phyloP scores from a whole-genome alignment of 2,113 vertebrate genomes.

The Drymodes brunneopygia region DNA sequence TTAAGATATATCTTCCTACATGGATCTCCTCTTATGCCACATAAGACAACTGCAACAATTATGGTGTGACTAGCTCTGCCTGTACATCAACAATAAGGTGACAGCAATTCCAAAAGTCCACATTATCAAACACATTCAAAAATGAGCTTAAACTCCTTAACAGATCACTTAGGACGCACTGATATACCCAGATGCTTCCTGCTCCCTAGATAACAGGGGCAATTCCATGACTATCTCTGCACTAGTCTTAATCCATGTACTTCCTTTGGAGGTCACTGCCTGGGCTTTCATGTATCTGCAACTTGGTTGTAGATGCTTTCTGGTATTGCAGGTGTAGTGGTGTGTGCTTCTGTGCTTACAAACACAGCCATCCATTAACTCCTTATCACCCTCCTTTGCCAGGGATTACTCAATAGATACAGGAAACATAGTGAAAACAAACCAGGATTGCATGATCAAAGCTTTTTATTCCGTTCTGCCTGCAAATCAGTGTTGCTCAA shows the following conservation, averaged over 20 bases:
- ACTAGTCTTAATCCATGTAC: neutral
- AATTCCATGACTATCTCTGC: neutral
- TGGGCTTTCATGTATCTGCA: neutral
- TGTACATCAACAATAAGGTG: neutral
- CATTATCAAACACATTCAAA: neutral
- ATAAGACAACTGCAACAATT: neutral
- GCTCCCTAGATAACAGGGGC: neutral
- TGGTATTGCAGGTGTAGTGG: neutral
- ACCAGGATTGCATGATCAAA: neutral
- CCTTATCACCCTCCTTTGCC: neutral
- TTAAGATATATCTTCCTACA: neutral
- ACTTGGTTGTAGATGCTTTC: neutral
- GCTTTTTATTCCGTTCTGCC: neutral
- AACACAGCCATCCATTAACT: neutral
- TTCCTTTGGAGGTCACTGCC: neutral
- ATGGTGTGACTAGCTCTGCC: neutral
- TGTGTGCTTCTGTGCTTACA: neutral
- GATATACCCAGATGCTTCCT: neutral
- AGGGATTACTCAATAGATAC: neutral
- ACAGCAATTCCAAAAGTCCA: neutral
- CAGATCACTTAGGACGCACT: neutral
- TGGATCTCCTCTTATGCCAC: neutral
- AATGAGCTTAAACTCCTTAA: neutral
- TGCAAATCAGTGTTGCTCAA: neutral
- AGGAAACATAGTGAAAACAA: neutral